phyloP scores from a whole-genome alignment of 2,888 invertebrate genomes.

The Andrena flavipes region DNA sequence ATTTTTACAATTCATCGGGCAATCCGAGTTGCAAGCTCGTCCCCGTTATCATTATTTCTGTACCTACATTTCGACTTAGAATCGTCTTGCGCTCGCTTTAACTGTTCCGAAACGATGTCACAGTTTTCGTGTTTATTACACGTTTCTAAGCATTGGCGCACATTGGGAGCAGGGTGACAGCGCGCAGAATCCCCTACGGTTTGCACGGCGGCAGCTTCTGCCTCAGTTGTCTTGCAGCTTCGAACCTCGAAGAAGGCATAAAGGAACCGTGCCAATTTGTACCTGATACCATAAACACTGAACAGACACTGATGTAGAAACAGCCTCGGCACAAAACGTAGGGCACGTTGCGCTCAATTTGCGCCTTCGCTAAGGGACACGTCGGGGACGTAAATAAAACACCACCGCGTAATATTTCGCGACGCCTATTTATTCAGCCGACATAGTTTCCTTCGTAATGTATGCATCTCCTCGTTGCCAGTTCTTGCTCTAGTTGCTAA shows the following conservation, averaged over 20 bases:
- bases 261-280: too few relatives aligned
- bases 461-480: slow-evolving; percentile 57
- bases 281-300: too few relatives aligned
- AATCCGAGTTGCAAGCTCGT: neutral
- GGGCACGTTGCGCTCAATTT: too few relatives aligned
- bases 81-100: neutral
- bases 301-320: too few relatives aligned
- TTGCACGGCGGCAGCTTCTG: too few relatives aligned
- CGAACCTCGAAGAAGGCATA: too few relatives aligned
- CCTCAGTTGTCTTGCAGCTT: too few relatives aligned
- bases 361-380: neutral
- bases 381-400: slow-evolving; percentile 31
- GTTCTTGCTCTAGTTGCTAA: slow-evolving; percentile 68
- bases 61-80: neutral
- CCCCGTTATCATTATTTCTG: neutral
- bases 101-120: slow-evolving; percentile 17
- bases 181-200: too few relatives aligned
- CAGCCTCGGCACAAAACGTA: too few relatives aligned
- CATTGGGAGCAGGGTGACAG: too few relatives aligned
- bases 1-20: slow-evolving; percentile 42
- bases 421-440: slow-evolving; percentile 61
- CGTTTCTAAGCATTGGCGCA: neutral
- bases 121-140: slow-evolving; percentile 29
- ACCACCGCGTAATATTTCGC: slow-evolving; percentile 49
- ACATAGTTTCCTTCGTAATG: slow-evolving; percentile 49